Base-by-base conservation (phyloP, 2,888 invertebrate species). In the Ectemnius cavifrons region DNA sequence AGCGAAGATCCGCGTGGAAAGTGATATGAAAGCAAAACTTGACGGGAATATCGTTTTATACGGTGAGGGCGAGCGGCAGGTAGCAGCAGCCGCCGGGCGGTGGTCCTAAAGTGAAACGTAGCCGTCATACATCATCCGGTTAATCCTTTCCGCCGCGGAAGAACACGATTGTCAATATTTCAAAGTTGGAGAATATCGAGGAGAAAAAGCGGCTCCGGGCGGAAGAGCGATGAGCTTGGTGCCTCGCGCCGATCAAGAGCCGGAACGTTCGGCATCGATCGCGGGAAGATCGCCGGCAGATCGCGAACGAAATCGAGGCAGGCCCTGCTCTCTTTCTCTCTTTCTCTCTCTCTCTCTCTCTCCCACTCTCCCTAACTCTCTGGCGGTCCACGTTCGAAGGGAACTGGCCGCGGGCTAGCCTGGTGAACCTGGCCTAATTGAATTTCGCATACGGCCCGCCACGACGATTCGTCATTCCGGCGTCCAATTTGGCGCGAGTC, bases 381-480 rank as follows among this genome's bases (percentile, higher is more conserved):
- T 23, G 23, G 75, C 80, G 78, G 74, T 72, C 45, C 78, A 75
- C 72, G 77, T 82, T 79, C 73, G 79, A 77, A 73, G 75, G 71
- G 59, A 71, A 62, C n/a, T 52, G 16, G 63, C 75, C 79, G 69
- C 81, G 79, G 80, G 69, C 75, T 77, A 80, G 75, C 73, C 79
- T 14, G 73, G 79, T 75, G 81, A 77, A 80, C 77, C 71, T 68
- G 63, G 73, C 68, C 81, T 85, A 84, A 85, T 85, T 79, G 79
- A 83, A 84, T 84, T 79, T 85, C 77, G 77, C 80, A 75, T 81
- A 80, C 75, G 77, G 73, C 73, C 37, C 67, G 60, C 62, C 67
- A 73, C 79, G 78, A 79, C 84, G 77, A 82, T 84, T 81, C 83
- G 81, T 84, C 83, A 83, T 83, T 77, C 75, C 75, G 63, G 77